Conservation (phyloP, 2,113 vertebrate species). For the Scomber scombrus region DNA sequence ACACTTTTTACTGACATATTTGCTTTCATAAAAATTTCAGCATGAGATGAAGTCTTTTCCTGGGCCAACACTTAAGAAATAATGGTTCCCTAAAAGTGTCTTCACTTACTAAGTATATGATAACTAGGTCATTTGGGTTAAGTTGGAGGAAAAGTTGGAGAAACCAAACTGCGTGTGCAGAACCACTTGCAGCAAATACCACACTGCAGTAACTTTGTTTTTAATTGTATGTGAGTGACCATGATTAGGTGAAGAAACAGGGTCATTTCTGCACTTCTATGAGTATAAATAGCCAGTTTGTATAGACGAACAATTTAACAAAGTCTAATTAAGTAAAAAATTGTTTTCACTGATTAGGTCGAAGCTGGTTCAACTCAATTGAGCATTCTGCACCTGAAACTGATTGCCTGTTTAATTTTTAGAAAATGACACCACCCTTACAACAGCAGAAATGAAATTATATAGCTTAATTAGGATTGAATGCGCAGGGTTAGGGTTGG, state of each 20-base stretch:
- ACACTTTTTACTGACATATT: neutral
- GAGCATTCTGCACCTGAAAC: neutral
- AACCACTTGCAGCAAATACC: too few relatives aligned
- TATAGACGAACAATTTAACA: neutral
- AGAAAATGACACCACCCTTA: neutral
- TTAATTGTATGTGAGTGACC: neutral
- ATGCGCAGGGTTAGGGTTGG: neutral
- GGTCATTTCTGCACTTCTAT: neutral
- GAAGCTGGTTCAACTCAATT: neutral
- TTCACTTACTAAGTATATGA: neutral
- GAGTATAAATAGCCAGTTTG: neutral
- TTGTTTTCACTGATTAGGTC: conserved; percentile 9
- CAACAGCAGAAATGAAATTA: conserved; percentile 4
- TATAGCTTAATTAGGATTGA: conserved; percentile 6
- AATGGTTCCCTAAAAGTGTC: neutral
- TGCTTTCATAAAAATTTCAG: conserved; percentile 8
- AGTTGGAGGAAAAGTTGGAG: neutral
- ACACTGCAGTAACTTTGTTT: neutral
- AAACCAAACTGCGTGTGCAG: too few relatives aligned
- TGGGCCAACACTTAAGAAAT: neutral
- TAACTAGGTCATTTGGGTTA: neutral
- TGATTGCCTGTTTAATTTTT: neutral
- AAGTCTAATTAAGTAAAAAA: conserved; percentile 2
- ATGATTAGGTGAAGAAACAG: neutral
- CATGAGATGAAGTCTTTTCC: neutral